Conservation (phyloP, 2,113 vertebrate genomes). For the Tachycineta bicolor region DNA sequence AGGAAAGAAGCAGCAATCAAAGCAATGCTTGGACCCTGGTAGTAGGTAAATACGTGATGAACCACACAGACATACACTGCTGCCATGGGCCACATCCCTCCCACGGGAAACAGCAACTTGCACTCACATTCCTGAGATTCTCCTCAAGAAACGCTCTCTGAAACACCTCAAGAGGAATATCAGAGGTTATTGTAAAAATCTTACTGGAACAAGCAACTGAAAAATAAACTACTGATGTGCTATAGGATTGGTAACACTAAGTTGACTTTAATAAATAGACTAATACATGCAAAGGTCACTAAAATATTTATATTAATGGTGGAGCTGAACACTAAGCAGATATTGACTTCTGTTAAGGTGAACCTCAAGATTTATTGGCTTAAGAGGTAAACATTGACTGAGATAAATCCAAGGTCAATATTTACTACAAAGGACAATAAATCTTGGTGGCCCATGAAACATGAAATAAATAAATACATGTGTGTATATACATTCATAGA, state of each 20-base stretch:
- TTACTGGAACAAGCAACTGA: background rate
- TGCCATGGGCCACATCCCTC: background rate
- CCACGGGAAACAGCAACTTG: background rate
- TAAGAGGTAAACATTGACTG: slow-evolving; percentile 73
- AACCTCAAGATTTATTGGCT: slow-evolving; percentile 78
- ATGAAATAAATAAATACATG: slow-evolving; percentile 63
- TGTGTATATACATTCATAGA: slow-evolving; percentile 15
- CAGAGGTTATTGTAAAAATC: background rate
- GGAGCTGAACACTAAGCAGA: slow-evolving; percentile 74
- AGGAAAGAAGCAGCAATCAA: background rate
- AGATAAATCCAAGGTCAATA: slow-evolving; percentile 79
- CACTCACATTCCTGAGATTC: slow-evolving; percentile 8
- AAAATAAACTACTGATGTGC: background rate
- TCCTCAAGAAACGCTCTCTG: background rate
- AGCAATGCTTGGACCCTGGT: background rate
- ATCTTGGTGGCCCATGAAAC: slow-evolving; percentile 63
- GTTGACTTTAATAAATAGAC: slow-evolving; percentile 45
- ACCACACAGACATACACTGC: background rate
- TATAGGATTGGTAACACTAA: background rate
- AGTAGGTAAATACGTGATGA: background rate
- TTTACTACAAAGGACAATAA: slow-evolving; percentile 78
- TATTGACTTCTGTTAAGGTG: slow-evolving; percentile 80
- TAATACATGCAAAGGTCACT: slow-evolving; percentile 64
- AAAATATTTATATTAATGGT: slow-evolving; percentile 69
- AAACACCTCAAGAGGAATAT: background rate